Percentiles rank a stretch among this genome's conserved stretches.
Conservation (phyloP, 2,113 vertebrate genomes). For the Pholis gunnellus region DNA sequence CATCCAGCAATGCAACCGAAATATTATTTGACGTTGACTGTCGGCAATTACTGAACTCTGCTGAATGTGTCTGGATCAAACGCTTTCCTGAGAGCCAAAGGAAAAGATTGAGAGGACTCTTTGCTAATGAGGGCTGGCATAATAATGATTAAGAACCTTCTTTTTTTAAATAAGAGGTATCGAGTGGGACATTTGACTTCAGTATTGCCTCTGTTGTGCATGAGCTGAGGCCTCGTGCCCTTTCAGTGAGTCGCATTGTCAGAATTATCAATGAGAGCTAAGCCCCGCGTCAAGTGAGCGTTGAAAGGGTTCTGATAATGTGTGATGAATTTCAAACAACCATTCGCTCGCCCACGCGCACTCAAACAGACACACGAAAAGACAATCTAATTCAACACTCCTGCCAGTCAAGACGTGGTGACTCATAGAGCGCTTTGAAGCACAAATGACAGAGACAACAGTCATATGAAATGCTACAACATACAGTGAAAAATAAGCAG, state of each 20-base stretch:
- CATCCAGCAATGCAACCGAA: slow-evolving; percentile 8
- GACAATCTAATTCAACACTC: neutral
- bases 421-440: slow-evolving; percentile 25
- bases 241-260: slow-evolving; percentile 44
- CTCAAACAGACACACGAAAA: neutral
- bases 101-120: slow-evolving; percentile 2
- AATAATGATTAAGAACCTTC: slow-evolving; percentile 13
- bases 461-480: slow-evolving; percentile 14
- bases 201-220: slow-evolving; percentile 48
- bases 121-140: neutral
- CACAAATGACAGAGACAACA: neutral
- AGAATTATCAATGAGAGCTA: slow-evolving; percentile 65
- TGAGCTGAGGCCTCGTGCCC: slow-evolving; percentile 47
- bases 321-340: slow-evolving; percentile 58
- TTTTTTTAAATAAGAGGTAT: slow-evolving; percentile 34
- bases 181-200: slow-evolving; percentile 24
- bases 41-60: slow-evolving; percentile 3
- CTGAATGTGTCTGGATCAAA: slow-evolving; percentile 23
- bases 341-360: slow-evolving; percentile 25
- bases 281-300: slow-evolving; percentile 50
- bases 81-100: slow-evolving; percentile 9
- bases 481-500: neutral
- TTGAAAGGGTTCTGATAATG: slow-evolving; percentile 43
- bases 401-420: slow-evolving; percentile 27
- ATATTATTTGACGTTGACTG: neutral